Conservation (phyloP, 2,113 vertebrate genomes). For the Microtus pennsylvanicus region DNA sequence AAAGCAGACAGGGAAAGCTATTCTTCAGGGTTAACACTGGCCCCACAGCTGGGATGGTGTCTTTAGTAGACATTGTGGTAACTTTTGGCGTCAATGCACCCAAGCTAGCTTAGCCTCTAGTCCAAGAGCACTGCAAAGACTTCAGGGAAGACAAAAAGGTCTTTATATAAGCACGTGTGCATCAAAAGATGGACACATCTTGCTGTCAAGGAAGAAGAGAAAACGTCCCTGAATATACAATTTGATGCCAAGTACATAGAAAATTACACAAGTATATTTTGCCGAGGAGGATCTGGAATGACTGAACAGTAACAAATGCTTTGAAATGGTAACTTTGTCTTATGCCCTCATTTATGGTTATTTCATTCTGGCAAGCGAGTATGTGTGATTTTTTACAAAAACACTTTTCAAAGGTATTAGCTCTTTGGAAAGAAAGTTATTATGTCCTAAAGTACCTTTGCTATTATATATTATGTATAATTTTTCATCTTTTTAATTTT, state of each 20-base stretch:
- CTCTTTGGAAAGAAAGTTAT: background rate
- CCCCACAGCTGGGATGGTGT: background rate
- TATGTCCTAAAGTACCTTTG: background rate
- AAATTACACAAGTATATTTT: background rate
- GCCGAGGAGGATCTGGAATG: slow-evolving; percentile 13
- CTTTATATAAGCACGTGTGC: background rate
- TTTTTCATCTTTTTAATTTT: slow-evolving; percentile 37
- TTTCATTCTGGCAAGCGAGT: slow-evolving; percentile 28
- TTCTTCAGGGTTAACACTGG: background rate
- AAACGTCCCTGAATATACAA: background rate
- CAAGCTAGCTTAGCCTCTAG: background rate
- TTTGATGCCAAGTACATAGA: background rate
- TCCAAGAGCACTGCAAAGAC: background rate
- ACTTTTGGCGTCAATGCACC: background rate
- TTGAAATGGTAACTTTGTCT: slow-evolving; percentile 26
- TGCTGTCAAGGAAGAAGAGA: background rate
- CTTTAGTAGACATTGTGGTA: background rate
- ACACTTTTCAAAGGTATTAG: slow-evolving; percentile 49
- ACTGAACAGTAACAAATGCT: slow-evolving; percentile 42
- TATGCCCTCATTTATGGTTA: slow-evolving; percentile 19
- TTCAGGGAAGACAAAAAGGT: background rate
- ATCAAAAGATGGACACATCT: background rate
- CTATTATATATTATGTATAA: background rate
- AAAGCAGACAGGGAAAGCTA: background rate
- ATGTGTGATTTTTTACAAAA: slow-evolving; percentile 53